phyloP scores from a whole-genome alignment of 2,888 invertebrate species.

The Hirtodrosophila cameraria region DNA sequence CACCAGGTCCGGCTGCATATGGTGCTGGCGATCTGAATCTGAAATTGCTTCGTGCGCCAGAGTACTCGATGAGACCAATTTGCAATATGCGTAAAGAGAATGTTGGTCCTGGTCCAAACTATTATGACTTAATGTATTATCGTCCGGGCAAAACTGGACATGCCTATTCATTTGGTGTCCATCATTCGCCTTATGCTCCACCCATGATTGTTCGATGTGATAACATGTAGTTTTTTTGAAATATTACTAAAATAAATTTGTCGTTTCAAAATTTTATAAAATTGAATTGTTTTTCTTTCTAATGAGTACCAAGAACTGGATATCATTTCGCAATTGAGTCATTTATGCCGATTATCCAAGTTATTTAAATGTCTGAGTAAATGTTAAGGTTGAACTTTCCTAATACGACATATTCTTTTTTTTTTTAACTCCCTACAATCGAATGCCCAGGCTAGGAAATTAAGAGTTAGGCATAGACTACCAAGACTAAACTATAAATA shows the following conservation, averaged over 20 bases:
- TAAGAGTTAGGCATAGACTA: too few relatives aligned
- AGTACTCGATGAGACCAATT: slow-evolving; percentile 71
- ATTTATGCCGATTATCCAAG: too few relatives aligned
- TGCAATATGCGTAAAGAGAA: slow-evolving; percentile 22
- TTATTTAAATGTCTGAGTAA: too few relatives aligned
- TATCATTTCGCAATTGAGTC: too few relatives aligned
- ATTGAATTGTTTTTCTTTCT: too few relatives aligned
- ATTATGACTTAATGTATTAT: slow-evolving; percentile 77
- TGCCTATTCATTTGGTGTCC: slow-evolving; percentile 81
- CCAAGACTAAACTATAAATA: too few relatives aligned
- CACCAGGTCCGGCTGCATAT: slow-evolving; percentile 83
- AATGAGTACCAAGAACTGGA: too few relatives aligned
- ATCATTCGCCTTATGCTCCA: slow-evolving; percentile 78
- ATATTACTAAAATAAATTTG: slow-evolving; percentile 57
- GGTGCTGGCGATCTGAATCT: slow-evolving; percentile 66
- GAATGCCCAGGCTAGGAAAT: too few relatives aligned
- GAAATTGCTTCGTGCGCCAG: slow-evolving; percentile 66
- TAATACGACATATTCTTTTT: too few relatives aligned
- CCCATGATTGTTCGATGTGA: slow-evolving; percentile 83
- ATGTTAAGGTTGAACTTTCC: too few relatives aligned
- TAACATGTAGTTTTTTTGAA: slow-evolving; percentile 72
- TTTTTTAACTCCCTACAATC: too few relatives aligned
- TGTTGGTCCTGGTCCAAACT: slow-evolving; percentile 78
- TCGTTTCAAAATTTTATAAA: too few relatives aligned
- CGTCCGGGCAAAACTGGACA: slow-evolving; percentile 76